Evolutionary conservation across 2,113 vertebrate genomes (phyloP).

Genomic region (Melanocharis versteri): DNA sequence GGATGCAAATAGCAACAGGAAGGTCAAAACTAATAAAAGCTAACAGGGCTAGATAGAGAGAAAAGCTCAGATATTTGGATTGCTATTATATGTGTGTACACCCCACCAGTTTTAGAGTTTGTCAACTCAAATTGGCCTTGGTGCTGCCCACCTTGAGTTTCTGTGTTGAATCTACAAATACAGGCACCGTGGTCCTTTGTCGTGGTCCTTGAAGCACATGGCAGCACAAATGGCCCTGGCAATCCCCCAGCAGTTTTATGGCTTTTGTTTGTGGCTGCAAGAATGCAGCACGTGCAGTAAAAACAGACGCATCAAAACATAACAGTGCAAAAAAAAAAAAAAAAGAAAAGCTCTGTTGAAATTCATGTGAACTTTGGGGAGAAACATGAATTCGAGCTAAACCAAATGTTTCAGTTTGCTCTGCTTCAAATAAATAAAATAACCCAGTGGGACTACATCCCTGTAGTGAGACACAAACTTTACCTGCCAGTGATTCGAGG

Average conservation of each 20-base stretch:
- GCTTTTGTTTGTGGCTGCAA: not conserved
- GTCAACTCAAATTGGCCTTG: not conserved
- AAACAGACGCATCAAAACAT: not conserved
- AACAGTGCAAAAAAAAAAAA: not conserved
- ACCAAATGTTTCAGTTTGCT: conserved; percentile 52
- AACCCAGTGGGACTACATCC: conserved; percentile 45
- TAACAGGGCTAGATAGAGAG: not conserved
- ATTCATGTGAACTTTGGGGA: conserved; percentile 1
- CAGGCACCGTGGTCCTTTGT: fast-evolving
- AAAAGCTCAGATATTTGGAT: not conserved
- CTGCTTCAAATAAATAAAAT: conserved; percentile 50
- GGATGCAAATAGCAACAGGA: not conserved
- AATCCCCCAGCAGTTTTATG: not conserved
- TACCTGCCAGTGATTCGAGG: conserved; percentile 63
- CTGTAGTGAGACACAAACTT: conserved; percentile 22
- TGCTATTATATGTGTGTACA: not conserved
- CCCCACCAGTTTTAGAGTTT: not conserved
- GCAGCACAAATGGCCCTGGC: not conserved
- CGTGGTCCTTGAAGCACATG: not conserved
- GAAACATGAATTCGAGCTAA: conserved; percentile 14
- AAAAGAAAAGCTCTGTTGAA: not conserved
- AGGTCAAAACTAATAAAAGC: not conserved
- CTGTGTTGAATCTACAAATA: not conserved
- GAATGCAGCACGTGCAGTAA: not conserved
- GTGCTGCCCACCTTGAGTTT: not conserved